These are phyloP conservation scores for Corticium candelabrum DNA, from an alignment of 37 sponge, comb jelly and placozoan species.

Conservation along the genomic window DNA sequence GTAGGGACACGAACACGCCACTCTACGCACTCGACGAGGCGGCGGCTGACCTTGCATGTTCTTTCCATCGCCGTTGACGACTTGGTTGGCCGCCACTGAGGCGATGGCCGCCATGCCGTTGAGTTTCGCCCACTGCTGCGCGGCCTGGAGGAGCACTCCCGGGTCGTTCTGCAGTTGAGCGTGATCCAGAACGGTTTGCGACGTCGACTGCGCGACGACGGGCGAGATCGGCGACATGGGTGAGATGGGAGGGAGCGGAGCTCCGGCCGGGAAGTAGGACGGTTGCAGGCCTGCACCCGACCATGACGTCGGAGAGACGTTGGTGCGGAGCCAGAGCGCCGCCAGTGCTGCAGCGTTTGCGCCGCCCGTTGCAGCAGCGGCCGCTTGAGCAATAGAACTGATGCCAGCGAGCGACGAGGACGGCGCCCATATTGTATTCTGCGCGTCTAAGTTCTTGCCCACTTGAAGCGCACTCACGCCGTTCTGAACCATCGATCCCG, in stretches of 20 bases:
- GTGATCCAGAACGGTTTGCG: background rate
- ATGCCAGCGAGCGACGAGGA: no score
- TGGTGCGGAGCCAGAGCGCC: background rate
- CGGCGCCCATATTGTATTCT: no score
- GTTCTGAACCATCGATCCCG: no score
- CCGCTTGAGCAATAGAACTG: no score
- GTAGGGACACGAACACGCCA: slow-evolving; percentile 70
- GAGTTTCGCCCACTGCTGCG: background rate
- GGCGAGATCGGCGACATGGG: background rate
- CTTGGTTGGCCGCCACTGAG: background rate
- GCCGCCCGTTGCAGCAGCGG: background rate
- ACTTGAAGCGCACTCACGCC: no score
- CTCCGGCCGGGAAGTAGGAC: background rate
- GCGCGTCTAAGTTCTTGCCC: no score
- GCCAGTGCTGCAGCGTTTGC: background rate
- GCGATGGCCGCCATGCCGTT: slow-evolving; percentile 1
- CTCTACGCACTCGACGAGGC: background rate
- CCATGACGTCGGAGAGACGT: background rate
- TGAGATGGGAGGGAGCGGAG: background rate
- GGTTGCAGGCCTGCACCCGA: background rate
- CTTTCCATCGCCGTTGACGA: background rate
- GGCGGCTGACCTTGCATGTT: background rate
- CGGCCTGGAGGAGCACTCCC: background rate
- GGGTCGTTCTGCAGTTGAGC: background rate
- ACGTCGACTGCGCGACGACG: background rate